Evolutionary conservation across 2,113 vertebrate species (phyloP).

Genomic region (Ahaetulla prasina): DNA sequence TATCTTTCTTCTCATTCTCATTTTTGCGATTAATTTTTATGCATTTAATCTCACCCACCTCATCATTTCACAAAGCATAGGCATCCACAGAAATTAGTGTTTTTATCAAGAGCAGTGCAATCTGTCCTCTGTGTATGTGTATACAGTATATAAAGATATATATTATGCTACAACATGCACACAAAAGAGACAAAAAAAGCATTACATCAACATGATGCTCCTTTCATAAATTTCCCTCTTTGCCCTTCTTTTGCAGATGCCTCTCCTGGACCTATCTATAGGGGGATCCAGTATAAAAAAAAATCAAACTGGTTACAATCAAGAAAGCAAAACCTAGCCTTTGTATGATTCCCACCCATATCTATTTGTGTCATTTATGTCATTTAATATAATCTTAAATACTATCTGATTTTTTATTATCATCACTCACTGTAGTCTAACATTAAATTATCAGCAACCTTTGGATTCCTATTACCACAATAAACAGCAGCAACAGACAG

Average conservation of each 20-base stretch:
- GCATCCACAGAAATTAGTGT: not conserved
- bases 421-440: not conserved
- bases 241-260: not conserved
- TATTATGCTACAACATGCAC: not conserved
- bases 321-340: not conserved
- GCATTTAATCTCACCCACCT: not conserved
- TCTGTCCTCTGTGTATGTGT: not conserved
- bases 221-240: not conserved
- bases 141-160: not conserved
- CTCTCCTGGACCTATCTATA: not conserved
- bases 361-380: not conserved
- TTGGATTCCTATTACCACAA: not conserved
- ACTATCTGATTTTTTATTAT: not conserved
- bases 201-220: not conserved
- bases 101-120: not conserved
- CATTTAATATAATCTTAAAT: not conserved
- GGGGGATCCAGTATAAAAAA: not conserved
- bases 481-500: not conserved
- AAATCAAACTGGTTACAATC: not conserved
- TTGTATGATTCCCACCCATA: not conserved
- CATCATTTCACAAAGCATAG: not conserved
- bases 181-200: not conserved
- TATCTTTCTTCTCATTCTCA: not conserved
- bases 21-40: not conserved
- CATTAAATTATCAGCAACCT: not conserved